phyloP scores from a whole-genome alignment of 2,113 vertebrate genomes.

The Parus major region DNA sequence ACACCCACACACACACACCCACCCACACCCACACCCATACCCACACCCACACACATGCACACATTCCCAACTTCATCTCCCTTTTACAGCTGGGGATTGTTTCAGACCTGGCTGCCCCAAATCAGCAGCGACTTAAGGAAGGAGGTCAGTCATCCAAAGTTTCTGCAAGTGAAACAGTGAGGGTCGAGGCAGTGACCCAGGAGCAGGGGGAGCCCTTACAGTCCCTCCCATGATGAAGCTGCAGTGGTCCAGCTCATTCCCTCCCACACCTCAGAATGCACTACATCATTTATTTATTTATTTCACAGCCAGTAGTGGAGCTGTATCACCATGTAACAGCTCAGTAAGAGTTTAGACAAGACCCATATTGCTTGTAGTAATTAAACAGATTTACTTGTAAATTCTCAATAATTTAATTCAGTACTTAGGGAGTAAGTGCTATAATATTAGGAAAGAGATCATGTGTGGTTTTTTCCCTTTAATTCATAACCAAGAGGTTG shows the following conservation, averaged over 20 bases:
- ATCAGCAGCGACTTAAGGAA: not conserved
- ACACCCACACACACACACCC: too few relatives aligned
- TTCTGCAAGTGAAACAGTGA: not conserved
- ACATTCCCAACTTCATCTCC: not conserved
- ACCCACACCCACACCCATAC: too few relatives aligned
- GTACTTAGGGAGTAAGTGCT: constrained; percentile 6
- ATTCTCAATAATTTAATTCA: constrained; percentile 40
- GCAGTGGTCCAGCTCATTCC: not conserved
- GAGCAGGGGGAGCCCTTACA: not conserved
- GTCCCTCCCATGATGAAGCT: not conserved
- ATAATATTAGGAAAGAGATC: not conserved
- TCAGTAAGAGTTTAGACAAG: not conserved
- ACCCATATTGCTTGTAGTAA: not conserved
- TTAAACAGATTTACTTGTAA: constrained; percentile 54
- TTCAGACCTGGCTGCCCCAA: not conserved
- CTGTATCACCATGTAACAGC: not conserved
- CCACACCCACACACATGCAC: too few relatives aligned
- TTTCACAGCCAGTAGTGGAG: not conserved
- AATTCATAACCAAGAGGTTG: constrained; percentile 25
- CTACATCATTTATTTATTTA: not conserved
- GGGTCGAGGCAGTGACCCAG: rapidly evolving
- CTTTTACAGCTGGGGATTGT: not conserved
- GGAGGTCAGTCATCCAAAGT: not conserved
- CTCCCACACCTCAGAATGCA: not conserved
- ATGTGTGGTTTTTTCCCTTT: not conserved